A percentile compares a stretch with the other conserved stretches of the same genome.
phyloP scores from a whole-genome alignment of 2,797 vertebrate genomes.

The Spinibarbus caldwelli region DNA sequence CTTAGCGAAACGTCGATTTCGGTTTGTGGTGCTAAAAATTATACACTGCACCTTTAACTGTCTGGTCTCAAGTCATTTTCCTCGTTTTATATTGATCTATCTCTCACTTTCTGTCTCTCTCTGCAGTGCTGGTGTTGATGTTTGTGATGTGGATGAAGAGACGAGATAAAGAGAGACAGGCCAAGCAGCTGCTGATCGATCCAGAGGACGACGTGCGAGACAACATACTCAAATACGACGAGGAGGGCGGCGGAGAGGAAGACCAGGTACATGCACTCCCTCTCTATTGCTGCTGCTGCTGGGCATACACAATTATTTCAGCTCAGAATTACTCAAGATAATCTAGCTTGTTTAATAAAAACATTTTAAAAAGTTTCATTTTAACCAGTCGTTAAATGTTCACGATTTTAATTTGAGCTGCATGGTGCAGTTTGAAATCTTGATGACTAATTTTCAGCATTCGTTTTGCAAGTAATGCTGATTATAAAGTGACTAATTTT shows the following conservation, averaged over 20 bases:
- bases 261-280: constrained; percentile 79
- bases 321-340: background rate
- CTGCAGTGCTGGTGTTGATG: constrained; percentile 85
- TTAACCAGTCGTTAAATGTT: background rate
- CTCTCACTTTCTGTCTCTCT: background rate
- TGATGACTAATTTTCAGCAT: background rate
- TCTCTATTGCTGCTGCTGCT: background rate
- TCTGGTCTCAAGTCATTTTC: constrained; percentile 33
- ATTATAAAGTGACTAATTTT: constrained; percentile 30
- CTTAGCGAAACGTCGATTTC: no score
- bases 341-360: constrained; percentile 10
- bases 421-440: background rate
- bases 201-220: constrained; percentile 90
- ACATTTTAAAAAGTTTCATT: background rate
- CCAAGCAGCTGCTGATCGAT: constrained; percentile 89
- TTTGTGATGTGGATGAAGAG: constrained; percentile 93
- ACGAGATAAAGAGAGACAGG: constrained; percentile 88
- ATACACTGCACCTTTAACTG: constrained; percentile 1
- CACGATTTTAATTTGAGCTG: background rate
- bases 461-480: constrained; percentile 1
- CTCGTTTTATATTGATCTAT: constrained; percentile 38
- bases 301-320: background rate
- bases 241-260: constrained; percentile 90
- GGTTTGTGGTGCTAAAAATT: background rate
- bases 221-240: constrained; percentile 90